Percentiles rank a stretch among this genome's conserved stretches.
These are phyloP conservation scores for Isichthys henryi DNA, from an alignment of 2,113 vertebrate species.

Conservation along the genomic window DNA sequence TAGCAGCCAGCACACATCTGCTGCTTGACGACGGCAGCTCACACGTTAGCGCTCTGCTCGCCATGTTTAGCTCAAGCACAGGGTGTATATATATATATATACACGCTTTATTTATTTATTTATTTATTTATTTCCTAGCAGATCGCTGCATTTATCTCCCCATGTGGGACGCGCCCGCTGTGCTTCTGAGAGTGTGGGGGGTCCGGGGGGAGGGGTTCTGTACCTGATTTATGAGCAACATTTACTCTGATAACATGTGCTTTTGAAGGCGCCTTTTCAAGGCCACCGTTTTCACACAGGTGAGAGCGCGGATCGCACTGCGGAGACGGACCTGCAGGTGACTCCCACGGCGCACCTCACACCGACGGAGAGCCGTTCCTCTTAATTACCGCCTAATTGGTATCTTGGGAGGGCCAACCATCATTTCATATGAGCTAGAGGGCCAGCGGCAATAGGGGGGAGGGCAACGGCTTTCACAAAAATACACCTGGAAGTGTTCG, in stretches of 20 bases:
- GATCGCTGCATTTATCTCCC: not conserved
- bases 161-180: not conserved
- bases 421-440: slow-evolving; percentile 6
- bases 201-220: not conserved
- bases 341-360: not conserved
- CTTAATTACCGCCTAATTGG: slow-evolving; percentile 27
- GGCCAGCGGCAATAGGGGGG: not conserved
- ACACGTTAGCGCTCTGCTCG: not conserved
- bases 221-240: not conserved
- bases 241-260: not conserved
- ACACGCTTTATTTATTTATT: not conserved
- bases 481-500: not conserved
- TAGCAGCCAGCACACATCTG: not conserved
- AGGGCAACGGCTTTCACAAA: not conserved
- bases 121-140: not conserved
- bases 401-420: not conserved
- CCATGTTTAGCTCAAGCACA: not conserved
- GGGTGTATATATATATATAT: not conserved
- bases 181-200: not conserved
- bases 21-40: not conserved
- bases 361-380: slow-evolving; percentile 6
- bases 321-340: not conserved
- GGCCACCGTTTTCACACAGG: not conserved
- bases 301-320: not conserved
- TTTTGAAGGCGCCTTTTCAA: not conserved